These are phyloP conservation scores for Ceyx cyanopectus DNA, from an alignment of 2,113 vertebrate species.

Conservation along the genomic window DNA sequence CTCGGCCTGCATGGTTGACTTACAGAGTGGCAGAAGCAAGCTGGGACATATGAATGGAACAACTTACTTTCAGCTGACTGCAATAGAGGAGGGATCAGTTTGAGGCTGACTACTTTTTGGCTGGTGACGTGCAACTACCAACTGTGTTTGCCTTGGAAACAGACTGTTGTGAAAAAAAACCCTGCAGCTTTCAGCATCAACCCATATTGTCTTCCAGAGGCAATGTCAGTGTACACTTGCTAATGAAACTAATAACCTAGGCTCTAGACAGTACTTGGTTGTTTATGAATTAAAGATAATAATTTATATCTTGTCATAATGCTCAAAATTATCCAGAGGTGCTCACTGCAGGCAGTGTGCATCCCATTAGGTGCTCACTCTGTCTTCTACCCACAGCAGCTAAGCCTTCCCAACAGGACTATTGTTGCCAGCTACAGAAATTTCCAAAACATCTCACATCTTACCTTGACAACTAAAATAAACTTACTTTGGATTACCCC, in stretches of 20 bases:
- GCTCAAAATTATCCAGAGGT: slow-evolving; percentile 25
- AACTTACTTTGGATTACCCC: neutral
- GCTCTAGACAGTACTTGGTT: neutral
- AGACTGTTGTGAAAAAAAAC: neutral
- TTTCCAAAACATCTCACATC: slow-evolving; percentile 7
- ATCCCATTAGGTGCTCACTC: neutral
- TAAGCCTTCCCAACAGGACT: neutral
- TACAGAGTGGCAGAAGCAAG: neutral
- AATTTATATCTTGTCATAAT: neutral
- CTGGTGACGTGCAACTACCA: neutral
- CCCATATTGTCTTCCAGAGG: neutral
- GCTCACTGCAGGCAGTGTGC: neutral
- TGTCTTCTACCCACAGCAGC: neutral
- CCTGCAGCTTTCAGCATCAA: neutral
- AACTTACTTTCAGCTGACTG: neutral
- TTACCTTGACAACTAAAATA: neutral
- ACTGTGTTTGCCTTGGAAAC: neutral
- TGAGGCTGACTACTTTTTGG: neutral
- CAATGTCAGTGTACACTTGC: neutral
- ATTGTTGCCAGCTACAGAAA: neutral
- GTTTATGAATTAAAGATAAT: slow-evolving; percentile 3
- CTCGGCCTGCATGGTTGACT: neutral
- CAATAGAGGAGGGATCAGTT: neutral
- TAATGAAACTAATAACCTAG: slow-evolving; percentile 31
- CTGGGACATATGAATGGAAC: neutral